phyloP scores from a whole-genome alignment of 2,113 vertebrate species.

The Pao palembangensis region DNA sequence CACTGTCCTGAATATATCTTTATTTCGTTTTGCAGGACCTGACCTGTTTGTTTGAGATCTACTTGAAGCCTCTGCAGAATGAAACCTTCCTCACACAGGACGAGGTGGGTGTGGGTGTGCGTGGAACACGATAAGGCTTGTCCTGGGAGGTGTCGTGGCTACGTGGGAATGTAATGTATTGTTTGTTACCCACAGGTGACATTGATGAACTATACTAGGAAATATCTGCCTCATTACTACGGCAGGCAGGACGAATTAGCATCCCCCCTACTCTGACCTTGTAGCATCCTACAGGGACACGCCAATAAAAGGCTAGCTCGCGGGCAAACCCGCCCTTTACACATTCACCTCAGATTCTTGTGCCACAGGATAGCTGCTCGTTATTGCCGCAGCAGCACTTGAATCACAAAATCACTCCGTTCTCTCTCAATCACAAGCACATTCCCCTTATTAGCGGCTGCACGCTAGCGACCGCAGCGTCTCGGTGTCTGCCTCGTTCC shows the following conservation, averaged over 20 bases:
- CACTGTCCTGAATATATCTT: conserved; percentile 15
- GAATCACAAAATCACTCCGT: neutral
- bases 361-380: neutral
- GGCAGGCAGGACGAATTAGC: conserved; percentile 55
- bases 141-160: conserved; percentile 2
- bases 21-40: conserved; percentile 79
- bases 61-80: conserved; percentile 91
- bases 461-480: conserved; percentile 27
- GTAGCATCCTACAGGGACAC: conserved; percentile 12
- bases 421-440: neutral
- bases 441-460: conserved; percentile 13
- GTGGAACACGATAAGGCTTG: neutral
- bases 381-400: neutral
- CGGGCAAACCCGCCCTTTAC: conserved; percentile 14
- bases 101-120: conserved; percentile 79
- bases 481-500: too few species aligned
- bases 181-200: conserved; percentile 34
- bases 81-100: conserved; percentile 94
- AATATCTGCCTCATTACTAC: conserved; percentile 44
- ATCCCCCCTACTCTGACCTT: conserved; percentile 42
- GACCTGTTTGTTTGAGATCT: conserved; percentile 89
- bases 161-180: conserved; percentile 17
- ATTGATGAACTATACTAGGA: conserved; percentile 19
- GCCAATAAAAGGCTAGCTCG: conserved; percentile 21
- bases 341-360: neutral